A percentile compares a stretch with the other conserved stretches of the same genome.
Evolutionary conservation across 2,888 invertebrate genomes (phyloP).

Genomic region (Chrysolina haemoptera): DNA sequence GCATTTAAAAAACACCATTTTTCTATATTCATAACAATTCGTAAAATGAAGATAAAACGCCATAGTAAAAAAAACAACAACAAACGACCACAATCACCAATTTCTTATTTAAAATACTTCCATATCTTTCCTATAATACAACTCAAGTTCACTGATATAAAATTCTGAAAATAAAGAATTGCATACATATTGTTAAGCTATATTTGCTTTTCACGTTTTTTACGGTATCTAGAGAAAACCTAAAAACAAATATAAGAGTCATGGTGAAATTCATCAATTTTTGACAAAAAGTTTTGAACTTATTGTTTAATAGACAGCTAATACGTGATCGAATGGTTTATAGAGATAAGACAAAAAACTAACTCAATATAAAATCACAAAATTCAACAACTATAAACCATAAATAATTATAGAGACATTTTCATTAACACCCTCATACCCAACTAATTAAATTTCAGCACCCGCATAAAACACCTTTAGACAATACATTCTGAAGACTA

Average conservation of each 20-base stretch:
- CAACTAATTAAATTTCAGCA: conserved; percentile 36
- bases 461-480: conserved; percentile 27
- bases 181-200: too few relatives aligned
- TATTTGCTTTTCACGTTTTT: too few relatives aligned
- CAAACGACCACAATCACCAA: conserved; percentile 4
- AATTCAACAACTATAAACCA: neutral
- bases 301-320: too few relatives aligned
- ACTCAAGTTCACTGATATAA: too few relatives aligned
- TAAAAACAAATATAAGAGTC: too few relatives aligned
- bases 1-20: conserved; percentile 23
- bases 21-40: neutral
- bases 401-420: conserved; percentile 21
- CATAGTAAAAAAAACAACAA: neutral
- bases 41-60: neutral
- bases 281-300: too few relatives aligned
- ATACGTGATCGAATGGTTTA: neutral
- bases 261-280: too few relatives aligned
- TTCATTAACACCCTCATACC: conserved; percentile 15
- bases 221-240: too few relatives aligned
- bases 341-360: too few relatives aligned
- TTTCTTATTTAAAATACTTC: neutral
- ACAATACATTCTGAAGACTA: conserved; percentile 34
- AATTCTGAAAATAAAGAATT: too few relatives aligned
- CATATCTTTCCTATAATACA: neutral
- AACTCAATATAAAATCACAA: neutral